Evolutionary conservation across 1,140 invertebrate genomes (phyloP).

Genomic region (Drosophila pallidifrons): DNA sequence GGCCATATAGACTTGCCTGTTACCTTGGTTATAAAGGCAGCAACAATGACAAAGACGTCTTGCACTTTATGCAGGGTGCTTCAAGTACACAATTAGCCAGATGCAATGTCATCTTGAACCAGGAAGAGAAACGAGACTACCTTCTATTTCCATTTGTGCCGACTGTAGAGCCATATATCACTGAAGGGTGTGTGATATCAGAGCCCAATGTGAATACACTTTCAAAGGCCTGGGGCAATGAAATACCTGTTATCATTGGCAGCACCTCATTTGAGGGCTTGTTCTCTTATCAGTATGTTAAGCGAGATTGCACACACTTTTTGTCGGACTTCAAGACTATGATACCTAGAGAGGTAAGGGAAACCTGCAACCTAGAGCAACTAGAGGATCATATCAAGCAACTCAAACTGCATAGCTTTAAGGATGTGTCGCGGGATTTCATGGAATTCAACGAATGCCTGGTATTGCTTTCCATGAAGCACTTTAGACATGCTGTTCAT

Average conservation of each 20-base stretch:
- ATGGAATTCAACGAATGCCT: conserved; percentile 59
- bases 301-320: conserved; percentile 50
- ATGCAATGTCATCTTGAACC: conserved; percentile 21
- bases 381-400: conserved; percentile 45
- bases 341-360: conserved; percentile 49
- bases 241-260: conserved; percentile 84
- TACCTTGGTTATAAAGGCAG: conserved; percentile 70
- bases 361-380: conserved; percentile 21
- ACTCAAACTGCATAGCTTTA: conserved; percentile 55
- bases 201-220: conserved; percentile 65
- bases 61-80: conserved; percentile 76
- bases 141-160: conserved; percentile 75
- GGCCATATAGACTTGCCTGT: conserved; percentile 59
- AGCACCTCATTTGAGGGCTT: conserved; percentile 82
- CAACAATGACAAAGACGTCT: conserved; percentile 70
- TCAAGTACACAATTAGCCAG: conserved; percentile 37
- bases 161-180: conserved; percentile 79
- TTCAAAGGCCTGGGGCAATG: conserved; percentile 74
- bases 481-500: conserved; percentile 81
- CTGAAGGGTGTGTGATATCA: conserved; percentile 66
- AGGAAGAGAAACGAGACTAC: conserved; percentile 42
- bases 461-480: conserved; percentile 63
- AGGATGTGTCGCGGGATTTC: conserved; percentile 45
- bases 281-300: conserved; percentile 53
- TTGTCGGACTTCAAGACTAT: conserved; percentile 52